Evolutionary conservation across 2,113 vertebrate genomes (phyloP).

Genomic region (Silurus meridionalis): DNA sequence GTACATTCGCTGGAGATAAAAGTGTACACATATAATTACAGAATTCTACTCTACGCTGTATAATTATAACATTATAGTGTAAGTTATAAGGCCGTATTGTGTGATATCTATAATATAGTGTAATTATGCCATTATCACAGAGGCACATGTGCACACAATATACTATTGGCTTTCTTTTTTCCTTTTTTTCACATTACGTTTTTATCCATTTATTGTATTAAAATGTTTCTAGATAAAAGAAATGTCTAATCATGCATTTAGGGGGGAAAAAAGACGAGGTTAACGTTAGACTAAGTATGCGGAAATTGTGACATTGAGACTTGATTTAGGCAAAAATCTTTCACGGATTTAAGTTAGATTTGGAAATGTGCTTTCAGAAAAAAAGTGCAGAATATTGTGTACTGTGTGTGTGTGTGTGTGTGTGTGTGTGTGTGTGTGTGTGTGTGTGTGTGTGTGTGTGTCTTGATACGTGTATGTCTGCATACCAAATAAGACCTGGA

Average conservation of each 20-base stretch:
- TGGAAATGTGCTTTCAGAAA: background rate
- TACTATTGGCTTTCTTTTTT: background rate
- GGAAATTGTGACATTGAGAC: background rate
- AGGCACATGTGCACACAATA: background rate
- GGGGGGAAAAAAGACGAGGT: background rate
- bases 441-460: background rate
- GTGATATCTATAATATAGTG: background rate
- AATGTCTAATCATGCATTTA: background rate
- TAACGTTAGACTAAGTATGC: background rate
- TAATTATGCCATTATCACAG: slow-evolving; percentile 8
- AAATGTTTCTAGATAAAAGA: background rate
- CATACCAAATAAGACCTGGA: background rate
- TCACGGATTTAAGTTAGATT: background rate
- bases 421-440: background rate
- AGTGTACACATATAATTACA: background rate
- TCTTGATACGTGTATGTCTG: background rate
- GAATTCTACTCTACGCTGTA: background rate
- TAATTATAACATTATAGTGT: slow-evolving; percentile 31
- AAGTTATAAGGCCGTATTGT: slow-evolving; percentile 1
- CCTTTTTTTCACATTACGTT: background rate
- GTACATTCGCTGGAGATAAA: background rate
- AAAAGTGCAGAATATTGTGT: background rate
- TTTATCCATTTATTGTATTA: background rate
- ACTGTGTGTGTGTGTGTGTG: background rate
- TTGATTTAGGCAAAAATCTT: background rate